Percentiles rank a stretch among this genome's conserved stretches.
phyloP scores from a whole-genome alignment of 2,113 vertebrate genomes.

The Xenopus borealis region DNA sequence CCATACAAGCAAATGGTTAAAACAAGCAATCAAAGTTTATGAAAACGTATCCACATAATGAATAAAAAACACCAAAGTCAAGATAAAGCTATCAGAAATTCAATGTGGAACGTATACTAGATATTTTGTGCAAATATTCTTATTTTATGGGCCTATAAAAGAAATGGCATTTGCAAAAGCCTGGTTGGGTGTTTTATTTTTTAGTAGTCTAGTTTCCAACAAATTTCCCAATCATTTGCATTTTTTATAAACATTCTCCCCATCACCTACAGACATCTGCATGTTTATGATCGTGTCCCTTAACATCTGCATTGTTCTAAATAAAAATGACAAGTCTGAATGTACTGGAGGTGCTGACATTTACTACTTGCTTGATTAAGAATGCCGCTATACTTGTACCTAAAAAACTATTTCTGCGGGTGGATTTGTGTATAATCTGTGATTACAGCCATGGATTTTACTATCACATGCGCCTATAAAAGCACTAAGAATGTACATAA shows the following conservation, averaged over 20 bases:
- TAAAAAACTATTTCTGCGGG: conserved; percentile 28
- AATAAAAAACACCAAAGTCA: neutral
- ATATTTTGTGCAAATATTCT: conserved; percentile 11
- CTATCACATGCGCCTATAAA: conserved; percentile 42
- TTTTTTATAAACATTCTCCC: conserved; percentile 52
- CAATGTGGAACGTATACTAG: neutral
- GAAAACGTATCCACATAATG: neutral
- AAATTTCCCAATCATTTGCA: conserved; percentile 58
- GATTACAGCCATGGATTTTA: conserved; percentile 43
- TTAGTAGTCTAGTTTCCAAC: conserved; percentile 45
- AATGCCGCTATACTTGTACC: conserved; percentile 34
- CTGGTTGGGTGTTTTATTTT: conserved; percentile 31
- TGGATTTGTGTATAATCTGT: conserved; percentile 41
- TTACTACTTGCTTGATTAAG: conserved; percentile 40
- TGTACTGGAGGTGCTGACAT: conserved; percentile 40
- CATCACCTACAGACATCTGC: conserved; percentile 56
- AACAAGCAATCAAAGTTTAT: too few species aligned
- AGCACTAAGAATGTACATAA: conserved; percentile 45
- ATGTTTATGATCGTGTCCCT: conserved; percentile 55
- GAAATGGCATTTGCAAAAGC: conserved; percentile 9
- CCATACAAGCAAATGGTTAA: too few species aligned
- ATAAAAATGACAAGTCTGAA: conserved; percentile 53
- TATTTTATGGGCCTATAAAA: conserved; percentile 10
- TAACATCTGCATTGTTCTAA: conserved; percentile 60
- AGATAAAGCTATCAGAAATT: conserved; percentile 32